phyloP scores from a whole-genome alignment of 1,140 invertebrate species.

The Portunus trituberculatus region DNA sequence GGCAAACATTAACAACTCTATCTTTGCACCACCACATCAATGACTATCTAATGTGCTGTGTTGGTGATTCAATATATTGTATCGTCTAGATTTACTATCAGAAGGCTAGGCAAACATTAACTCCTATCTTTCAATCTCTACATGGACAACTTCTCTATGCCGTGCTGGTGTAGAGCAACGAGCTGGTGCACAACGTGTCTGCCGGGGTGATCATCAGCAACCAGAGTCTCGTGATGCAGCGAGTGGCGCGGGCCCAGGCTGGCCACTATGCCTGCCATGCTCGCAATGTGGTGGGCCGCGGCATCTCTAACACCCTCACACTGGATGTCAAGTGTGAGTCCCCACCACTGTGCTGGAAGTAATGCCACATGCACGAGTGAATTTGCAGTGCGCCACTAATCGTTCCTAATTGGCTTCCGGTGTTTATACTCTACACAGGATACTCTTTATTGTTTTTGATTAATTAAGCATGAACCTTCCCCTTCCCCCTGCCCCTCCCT shows the following conservation, averaged over 20 bases:
- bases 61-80: too few relatives aligned
- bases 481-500: conserved; percentile 74
- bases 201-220: conserved; percentile 46
- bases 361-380: background rate
- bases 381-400: too few relatives aligned
- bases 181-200: conserved; percentile 42
- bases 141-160: background rate
- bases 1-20: too few relatives aligned
- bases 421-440: too few relatives aligned
- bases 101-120: too few relatives aligned
- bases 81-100: too few relatives aligned
- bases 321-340: conserved; percentile 50
- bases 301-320: conserved; percentile 23
- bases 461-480: background rate
- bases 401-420: too few relatives aligned
- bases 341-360: background rate
- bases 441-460: background rate
- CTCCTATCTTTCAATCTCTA: background rate
- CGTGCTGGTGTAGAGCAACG: background rate
- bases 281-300: conserved; percentile 19
- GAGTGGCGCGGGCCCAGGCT: conserved; percentile 30
- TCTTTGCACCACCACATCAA: too few relatives aligned
- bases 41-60: too few relatives aligned
- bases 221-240: conserved; percentile 51
- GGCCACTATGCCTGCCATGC: conserved; percentile 42